Evolutionary conservation across 2,113 vertebrate species (phyloP).

Genomic region (Semnornis frantzii): DNA sequence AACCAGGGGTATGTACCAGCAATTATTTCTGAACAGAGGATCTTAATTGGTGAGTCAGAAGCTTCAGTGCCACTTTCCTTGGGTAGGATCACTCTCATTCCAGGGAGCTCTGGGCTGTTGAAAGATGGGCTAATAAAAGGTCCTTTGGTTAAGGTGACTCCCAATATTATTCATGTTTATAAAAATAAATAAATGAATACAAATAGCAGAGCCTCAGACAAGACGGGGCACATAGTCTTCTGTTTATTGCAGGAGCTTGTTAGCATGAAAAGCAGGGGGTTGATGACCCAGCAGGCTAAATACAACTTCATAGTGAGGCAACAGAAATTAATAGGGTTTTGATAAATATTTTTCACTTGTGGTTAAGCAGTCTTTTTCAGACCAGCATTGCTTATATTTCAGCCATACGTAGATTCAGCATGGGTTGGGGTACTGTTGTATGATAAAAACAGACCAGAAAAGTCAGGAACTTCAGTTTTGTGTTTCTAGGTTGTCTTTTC

Average conservation of each 20-base stretch:
- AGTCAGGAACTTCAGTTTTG: background rate
- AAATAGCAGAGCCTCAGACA: background rate
- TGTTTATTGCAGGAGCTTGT: background rate
- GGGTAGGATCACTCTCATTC: background rate
- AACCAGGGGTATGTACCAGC: accelerated
- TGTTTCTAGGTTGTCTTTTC: background rate
- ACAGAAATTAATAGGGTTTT: background rate
- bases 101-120: background rate
- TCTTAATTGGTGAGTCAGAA: background rate
- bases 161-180: background rate
- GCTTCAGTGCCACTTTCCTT: background rate
- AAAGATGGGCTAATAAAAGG: background rate
- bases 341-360: background rate
- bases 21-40: background rate
- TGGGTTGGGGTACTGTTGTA: background rate
- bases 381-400: background rate
- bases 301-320: background rate
- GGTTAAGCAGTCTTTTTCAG: background rate
- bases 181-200: background rate
- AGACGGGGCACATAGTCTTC: background rate
- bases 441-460: background rate
- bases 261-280: background rate
- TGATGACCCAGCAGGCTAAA: background rate
- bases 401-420: background rate
- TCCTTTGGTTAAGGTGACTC: background rate